Evolutionary conservation across 2,797 vertebrate species (phyloP).

Genomic region (Acrossocheilus fasciatus): DNA sequence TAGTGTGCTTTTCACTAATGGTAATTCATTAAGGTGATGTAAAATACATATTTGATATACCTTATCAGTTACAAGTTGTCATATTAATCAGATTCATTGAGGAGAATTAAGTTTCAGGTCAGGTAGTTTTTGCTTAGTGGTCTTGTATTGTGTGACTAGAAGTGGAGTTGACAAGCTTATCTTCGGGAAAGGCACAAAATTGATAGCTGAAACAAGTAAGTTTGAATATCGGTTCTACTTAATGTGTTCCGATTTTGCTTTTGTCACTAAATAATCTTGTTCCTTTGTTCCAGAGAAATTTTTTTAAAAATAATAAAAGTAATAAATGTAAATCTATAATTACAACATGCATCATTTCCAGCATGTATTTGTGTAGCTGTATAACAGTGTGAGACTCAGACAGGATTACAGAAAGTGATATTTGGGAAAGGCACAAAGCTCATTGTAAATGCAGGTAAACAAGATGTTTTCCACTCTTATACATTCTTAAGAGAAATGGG

Average conservation of each 20-base stretch:
- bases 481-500: background rate
- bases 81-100: background rate
- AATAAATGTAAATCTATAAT: background rate
- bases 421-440: slow-evolving; percentile 59
- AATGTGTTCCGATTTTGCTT: background rate
- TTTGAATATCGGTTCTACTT: background rate
- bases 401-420: slow-evolving; percentile 49
- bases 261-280: background rate
- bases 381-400: slow-evolving; percentile 48
- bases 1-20: background rate
- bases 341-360: background rate
- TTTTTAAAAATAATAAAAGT: background rate
- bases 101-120: background rate
- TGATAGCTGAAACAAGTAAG: slow-evolving; percentile 45
- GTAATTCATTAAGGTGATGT: background rate
- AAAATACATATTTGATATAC: background rate
- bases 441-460: slow-evolving; percentile 54
- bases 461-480: background rate
- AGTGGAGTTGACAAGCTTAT: slow-evolving; percentile 21
- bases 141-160: slow-evolving; percentile 28
- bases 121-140: background rate
- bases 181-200: slow-evolving; percentile 22
- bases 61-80: background rate
- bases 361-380: slow-evolving; percentile 17
- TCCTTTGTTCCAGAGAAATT: background rate